Base-by-base conservation (phyloP, 2,113 vertebrate species). In the Dicentrarchus labrax region DNA sequence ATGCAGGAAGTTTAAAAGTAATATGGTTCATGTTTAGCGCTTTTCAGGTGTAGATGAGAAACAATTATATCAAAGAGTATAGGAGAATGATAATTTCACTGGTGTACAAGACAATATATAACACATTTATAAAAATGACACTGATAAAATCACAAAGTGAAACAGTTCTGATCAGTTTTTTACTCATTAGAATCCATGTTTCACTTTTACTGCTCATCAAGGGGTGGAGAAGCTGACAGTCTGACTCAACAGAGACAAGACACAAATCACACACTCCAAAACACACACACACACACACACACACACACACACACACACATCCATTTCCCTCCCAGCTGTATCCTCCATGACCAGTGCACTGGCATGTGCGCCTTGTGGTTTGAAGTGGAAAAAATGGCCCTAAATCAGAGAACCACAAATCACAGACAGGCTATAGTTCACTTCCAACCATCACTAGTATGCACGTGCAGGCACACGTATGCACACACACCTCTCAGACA, bases 381-480 rank as follows among this genome's bases (percentile, higher is more conserved):
- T 70, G 10, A 79, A 78, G 72, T 83, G 80, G 83, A 87, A 91
- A 90, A 85, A 86, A 82, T 62, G 67, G 24, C 41, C 89, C 77
- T 62, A 84, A 86, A 72, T 89, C 74, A 86, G 36, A 66, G 48
- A 87, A 84, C 86, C 86, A 72, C 92, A 89, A 91, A 90, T 91
- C 91, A 81, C 64, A 84, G 53, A 17, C 69, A 9, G 76, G 48
- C 89, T 51, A 0, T 10, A 61, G 68, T 22, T 86, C 22, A 60
- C 51, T 21, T 84, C 71, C 66, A 82, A 59, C 72, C 66, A 66
- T 79, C 72, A 41, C 36, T 0, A 15, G 39, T 11, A 41, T 39
- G 72, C 78, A 85, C 57, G 45, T 83, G 85, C 78, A 88, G 82
- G 54, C 88, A 74, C 81, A 68, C 22, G 53, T n/a, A 82, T 22